Evolutionary conservation across 2,888 invertebrate genomes (phyloP), one percentile per base, ranked within the genome.

Genomic region (Aspidiotus rigidus): DNA sequence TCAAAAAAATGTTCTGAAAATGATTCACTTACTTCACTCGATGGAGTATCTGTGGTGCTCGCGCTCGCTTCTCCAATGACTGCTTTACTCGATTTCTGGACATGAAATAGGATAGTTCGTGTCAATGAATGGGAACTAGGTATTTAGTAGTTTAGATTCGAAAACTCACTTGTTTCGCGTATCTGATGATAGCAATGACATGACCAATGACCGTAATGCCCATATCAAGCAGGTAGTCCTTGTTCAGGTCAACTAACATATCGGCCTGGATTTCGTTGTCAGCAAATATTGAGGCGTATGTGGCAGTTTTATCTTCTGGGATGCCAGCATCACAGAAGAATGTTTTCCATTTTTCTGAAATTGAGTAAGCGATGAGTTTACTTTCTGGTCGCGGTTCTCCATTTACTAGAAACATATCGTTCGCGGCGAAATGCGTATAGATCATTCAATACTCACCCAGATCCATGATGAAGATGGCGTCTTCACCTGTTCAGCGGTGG

Each of bases 321-420:
- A 93, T 88, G 1, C 93, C 91, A 11, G 92, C 89, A 55, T 87
- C 85, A 64, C 86, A 85, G 80, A 93, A 94, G 77, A 94, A 94
- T 74, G 84, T 87, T 41, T 91, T 86, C 93, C 93, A 94, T 44
- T 8, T 44, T 44, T 44, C 49, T 44, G 49, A 44, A 44, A 44
- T 44, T 8, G 11, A 44, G 49, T 44, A 44, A 44, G 11, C 11
- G 8, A 11, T 44, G 49, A 44, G 49, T 44, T 44, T 11, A 44
- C 11, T 8, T 44, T 44, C 49, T 44, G 49, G 11, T 11, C 8
- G 11, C 11, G 49, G 49, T 44, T 44, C 49, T 44, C 49, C 49
- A 11, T 44, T 44, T 11, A 44, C 49, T 44, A 11, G 11, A 44
- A 44, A 44, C 11, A 44, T 44, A 44, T 44, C 49, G 49, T 11